These are phyloP conservation scores for Watersipora subatra DNA, from an alignment of 1,140 invertebrate genomes.

Conservation along the genomic window DNA sequence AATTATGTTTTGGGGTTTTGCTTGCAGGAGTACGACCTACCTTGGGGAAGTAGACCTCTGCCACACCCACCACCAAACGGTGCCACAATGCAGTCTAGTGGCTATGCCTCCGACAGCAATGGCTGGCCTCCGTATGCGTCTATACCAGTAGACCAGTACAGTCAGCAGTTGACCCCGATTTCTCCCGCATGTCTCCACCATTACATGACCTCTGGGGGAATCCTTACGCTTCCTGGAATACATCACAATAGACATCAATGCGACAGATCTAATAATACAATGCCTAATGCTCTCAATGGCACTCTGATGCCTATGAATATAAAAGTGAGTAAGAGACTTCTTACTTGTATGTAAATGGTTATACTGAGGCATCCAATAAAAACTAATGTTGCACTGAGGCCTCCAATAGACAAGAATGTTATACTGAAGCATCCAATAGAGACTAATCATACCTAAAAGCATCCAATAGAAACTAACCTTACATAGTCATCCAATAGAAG, in stretches of 20 bases:
- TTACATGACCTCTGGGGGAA: neutral
- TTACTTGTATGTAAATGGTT: too few species aligned
- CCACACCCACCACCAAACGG: neutral
- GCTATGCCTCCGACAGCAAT: neutral
- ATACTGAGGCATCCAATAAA: too few species aligned
- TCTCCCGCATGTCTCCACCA: neutral
- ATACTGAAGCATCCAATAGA: too few species aligned
- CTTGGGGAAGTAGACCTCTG: neutral
- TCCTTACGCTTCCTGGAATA: neutral
- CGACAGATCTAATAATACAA: neutral
- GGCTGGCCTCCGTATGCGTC: neutral
- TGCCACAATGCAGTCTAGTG: neutral
- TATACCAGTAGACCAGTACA: neutral
- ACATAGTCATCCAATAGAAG: too few species aligned
- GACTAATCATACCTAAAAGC: too few species aligned
- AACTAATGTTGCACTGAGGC: too few species aligned
- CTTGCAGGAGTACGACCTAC: neutral
- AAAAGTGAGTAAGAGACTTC: too few species aligned
- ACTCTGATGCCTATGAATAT: too few species aligned
- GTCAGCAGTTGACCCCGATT: neutral
- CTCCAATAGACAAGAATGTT: too few species aligned
- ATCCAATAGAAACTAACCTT: too few species aligned
- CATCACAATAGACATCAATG: neutral
- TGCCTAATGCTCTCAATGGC: too few species aligned
- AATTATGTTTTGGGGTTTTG: too few species aligned